Base-by-base conservation (phyloP, 2,113 vertebrate genomes). In the Ptychochromis oligacanthus region DNA sequence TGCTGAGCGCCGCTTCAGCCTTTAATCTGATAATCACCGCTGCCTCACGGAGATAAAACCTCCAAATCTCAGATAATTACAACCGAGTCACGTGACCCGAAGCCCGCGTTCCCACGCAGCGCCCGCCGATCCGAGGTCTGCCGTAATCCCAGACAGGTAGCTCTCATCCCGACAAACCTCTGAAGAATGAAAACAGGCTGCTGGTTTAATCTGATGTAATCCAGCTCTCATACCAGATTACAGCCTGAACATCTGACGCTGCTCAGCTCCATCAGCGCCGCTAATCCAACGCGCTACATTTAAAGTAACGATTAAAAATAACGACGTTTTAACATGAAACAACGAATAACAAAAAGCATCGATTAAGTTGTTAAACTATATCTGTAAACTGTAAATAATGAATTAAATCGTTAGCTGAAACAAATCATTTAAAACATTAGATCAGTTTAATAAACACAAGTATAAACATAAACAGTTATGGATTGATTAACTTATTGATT, bases 151-250 rank as follows among this genome's bases (percentile, higher is more conserved):
- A 67, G 64, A 38, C 46, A 28, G 64, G 64, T 67, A 67, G 18
- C 43, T 67, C 24, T 28, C 34, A 36, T 57, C 36, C 36, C 18
- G 49, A 56, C 7, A 26, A 38, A 49, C 67, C 58, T 75, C 26
- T 38, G 1, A 55, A 57, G 22, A 28, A 57, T 31, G 54, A 74
- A 12, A 79, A 26, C 64, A 40, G 54, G 34, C 43, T 31, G 61
- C 56, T 31, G 24, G 14, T 38, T 80, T 80, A 85, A 85, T 85
- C 83, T 76, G 78, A 54, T 28, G 60, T 59, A 76, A 85, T 65
- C 70, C 60, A 18, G 17, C 70, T 80, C 67, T 75, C 67, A 38
- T 38, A 58, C 11, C 77, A 80, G 67, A 82, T 77, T 77, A 77
- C 31, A 28, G 58, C 15, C 12, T 62, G 24, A 34, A 34, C 7